Percentiles rank a stretch among this genome's conserved stretches.
Conservation (phyloP, 2,888 invertebrate genomes). For the Netelia inedita region DNA sequence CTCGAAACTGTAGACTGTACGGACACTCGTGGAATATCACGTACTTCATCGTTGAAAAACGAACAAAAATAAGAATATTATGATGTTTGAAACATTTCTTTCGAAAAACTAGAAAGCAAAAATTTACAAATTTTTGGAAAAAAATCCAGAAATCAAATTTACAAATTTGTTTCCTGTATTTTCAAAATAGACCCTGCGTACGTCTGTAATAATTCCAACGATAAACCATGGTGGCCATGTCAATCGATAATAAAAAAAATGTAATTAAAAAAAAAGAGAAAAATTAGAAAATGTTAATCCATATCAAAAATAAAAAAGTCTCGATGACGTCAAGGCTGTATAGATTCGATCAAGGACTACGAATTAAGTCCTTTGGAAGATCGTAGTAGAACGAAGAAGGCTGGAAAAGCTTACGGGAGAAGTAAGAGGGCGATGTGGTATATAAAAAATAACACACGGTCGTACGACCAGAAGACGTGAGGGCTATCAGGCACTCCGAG, state of each 20-base stretch:
- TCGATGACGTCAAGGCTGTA: conserved; percentile 2
- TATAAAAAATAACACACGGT: too few relatives aligned
- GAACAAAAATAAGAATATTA: too few relatives aligned
- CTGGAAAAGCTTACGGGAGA: neutral
- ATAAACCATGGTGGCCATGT: neutral
- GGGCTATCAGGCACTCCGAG: neutral
- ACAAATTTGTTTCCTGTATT: too few relatives aligned
- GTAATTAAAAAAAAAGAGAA: neutral
- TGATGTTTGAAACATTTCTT: too few relatives aligned
- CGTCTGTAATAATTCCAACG: too few relatives aligned
- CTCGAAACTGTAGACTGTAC: neutral
- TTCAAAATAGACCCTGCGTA: too few relatives aligned
- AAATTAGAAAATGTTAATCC: neutral
- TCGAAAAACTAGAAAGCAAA: too few relatives aligned
- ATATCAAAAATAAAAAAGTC: conserved; percentile 1
- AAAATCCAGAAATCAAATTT: too few relatives aligned
- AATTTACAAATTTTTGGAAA: too few relatives aligned
- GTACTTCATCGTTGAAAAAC: neutral
- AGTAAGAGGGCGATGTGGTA: neutral
- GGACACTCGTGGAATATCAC: neutral
- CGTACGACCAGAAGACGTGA: neutral
- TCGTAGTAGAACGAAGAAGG: conserved; percentile 2
- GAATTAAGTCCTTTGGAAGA: neutral
- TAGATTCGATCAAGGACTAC: neutral
- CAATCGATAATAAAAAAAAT: neutral